Percentiles rank a stretch among this genome's conserved stretches.
These are phyloP conservation scores for Drosophila vallismaia DNA, from an alignment of 2,888 invertebrate genomes.

Conservation along the genomic window DNA sequence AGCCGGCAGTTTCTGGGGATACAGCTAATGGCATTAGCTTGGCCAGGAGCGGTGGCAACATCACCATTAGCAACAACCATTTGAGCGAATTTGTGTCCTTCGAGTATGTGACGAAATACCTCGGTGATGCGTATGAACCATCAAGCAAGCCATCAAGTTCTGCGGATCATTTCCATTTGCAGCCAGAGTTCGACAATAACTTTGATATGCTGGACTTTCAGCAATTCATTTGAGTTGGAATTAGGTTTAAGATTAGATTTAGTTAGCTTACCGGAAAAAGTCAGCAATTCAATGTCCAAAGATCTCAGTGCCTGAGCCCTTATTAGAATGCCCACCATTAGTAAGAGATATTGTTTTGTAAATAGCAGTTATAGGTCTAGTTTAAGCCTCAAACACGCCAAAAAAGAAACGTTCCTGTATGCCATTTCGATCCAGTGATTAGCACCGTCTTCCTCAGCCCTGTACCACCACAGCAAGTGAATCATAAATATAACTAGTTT, in stretches of 20 bases:
- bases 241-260: constrained; percentile 1
- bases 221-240: constrained; percentile 70
- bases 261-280: constrained; percentile 29
- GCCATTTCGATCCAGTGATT: constrained; percentile 61
- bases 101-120: constrained; percentile 83
- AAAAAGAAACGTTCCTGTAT: constrained; percentile 55
- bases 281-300: constrained; percentile 59
- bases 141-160: constrained; percentile 41
- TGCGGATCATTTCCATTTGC: constrained; percentile 57
- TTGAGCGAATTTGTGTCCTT: constrained; percentile 83
- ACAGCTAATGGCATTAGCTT: constrained; percentile 39
- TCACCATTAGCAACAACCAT: constrained; percentile 18
- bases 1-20: constrained; percentile 21
- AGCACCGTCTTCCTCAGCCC: constrained; percentile 62
- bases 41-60: neutral
- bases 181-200: constrained; percentile 60
- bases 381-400: constrained; percentile 32
- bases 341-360: constrained; percentile 26
- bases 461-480: constrained; percentile 20
- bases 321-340: constrained; percentile 29
- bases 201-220: constrained; percentile 83
- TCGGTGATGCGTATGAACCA: constrained; percentile 80
- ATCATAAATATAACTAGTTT: constrained; percentile 24
- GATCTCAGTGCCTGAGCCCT: constrained; percentile 72
- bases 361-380: constrained; percentile 9